Base-by-base conservation (phyloP, 1,140 invertebrate species). In the Euwallacea similis region DNA sequence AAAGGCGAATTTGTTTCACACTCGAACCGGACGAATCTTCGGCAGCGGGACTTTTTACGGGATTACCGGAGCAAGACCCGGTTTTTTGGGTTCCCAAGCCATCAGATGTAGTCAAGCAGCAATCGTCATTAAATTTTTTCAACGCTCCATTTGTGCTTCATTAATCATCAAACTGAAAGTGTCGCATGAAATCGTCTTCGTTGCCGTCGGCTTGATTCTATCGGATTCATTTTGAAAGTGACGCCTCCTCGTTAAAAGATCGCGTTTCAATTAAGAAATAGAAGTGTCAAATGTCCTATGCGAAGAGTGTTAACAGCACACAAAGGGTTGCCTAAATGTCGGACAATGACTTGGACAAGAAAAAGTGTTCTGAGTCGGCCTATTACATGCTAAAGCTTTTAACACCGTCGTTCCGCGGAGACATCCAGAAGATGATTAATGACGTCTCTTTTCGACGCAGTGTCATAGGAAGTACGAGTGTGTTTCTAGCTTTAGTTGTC, bases 91-190 rank as follows among this genome's bases (percentile, higher is more conserved):
- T 50, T 50, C 46, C 46, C 46, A 50, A 11, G 46, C 9, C 13
- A 50, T 10, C 46, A 11, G 46, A 50, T 50, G 46, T 50, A 50
- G 46, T 50, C 46, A 50, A 50, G 46, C 46, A 50, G 46, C 46
- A 50, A 50, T 50, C 46, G 46, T 50, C 46, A 50, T 50, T 50
- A 50, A 50, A 50, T 50, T 50, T 50, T 50, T 50, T 50, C 46
- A 11, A 11, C 46, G 2, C 9, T 13, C 13, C 9, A 13, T 50
- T 50, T 50, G 46, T 13, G 46, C 46, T 50, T 50, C 46, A 50
- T 50, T 50, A 50, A 50, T 50, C 46, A 11, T 50, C 46, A 50
- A 50, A 50, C 46, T 6, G 13, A 13, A 50, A 50, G 46, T 50
- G 46, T 50, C 46, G 46, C 46, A 50, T 50, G 46, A 50, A 50